Evolutionary conservation across 2,113 vertebrate species (phyloP).

Genomic region (Stigmatopora argus): DNA sequence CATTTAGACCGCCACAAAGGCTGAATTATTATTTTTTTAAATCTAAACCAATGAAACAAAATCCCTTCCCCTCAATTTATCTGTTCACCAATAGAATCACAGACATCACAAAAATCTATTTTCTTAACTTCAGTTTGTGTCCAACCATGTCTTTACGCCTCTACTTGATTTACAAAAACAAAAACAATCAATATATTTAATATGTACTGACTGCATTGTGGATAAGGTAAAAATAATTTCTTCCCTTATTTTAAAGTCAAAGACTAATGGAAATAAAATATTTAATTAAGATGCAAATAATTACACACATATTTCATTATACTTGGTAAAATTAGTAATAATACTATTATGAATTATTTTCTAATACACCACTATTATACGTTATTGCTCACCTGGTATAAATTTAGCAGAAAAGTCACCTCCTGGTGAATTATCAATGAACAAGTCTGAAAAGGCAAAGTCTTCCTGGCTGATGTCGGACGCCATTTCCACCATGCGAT

Average conservation of each 20-base stretch:
- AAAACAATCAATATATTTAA: background rate
- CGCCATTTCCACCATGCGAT: slow-evolving; percentile 61
- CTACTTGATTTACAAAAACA: background rate
- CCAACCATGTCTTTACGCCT: background rate
- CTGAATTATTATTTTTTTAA: background rate
- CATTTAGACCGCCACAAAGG: background rate
- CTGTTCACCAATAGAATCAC: too few species aligned
- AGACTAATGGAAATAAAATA: background rate
- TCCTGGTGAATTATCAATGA: slow-evolving; percentile 69
- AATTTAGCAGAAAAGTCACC: slow-evolving; percentile 64
- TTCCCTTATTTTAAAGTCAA: background rate
- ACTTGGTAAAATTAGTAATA: too few species aligned
- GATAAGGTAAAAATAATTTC: background rate
- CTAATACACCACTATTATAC: too few species aligned
- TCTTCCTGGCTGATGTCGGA: slow-evolving; percentile 78
- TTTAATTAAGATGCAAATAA: background rate
- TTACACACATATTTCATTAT: background rate
- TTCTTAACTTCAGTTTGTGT: background rate
- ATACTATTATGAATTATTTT: background rate
- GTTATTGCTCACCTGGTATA: slow-evolving; percentile 69
- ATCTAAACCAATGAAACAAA: too few species aligned
- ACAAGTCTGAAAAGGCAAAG: slow-evolving; percentile 84
- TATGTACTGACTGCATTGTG: background rate
- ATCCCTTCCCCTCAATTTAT: too few species aligned
- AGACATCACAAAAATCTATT: too few species aligned